Conservation (phyloP, 2,888 invertebrate genomes). For the Halocaridina rubra region DNA sequence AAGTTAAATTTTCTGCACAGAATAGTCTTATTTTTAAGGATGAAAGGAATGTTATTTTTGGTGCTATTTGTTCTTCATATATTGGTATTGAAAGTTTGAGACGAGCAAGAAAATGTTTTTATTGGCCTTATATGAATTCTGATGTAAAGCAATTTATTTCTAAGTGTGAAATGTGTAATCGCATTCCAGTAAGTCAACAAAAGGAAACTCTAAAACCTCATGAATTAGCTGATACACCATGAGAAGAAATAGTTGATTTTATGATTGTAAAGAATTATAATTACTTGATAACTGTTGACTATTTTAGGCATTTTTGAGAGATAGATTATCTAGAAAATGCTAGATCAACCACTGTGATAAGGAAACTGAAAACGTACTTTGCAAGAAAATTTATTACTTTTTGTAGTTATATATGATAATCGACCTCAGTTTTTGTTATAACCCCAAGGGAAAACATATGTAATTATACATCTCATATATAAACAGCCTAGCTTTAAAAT, state of each 20-base stretch:
- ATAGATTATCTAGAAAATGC: background rate
- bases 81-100: background rate
- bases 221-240: background rate
- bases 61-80: background rate
- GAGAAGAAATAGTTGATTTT: background rate
- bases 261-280: background rate
- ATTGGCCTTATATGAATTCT: no score
- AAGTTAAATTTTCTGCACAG: background rate
- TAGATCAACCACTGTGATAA: slow-evolving; percentile 35
- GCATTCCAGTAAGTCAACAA: background rate
- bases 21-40: background rate
- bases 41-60: background rate
- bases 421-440: slow-evolving; percentile 63
- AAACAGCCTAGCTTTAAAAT: no score
- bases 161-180: background rate
- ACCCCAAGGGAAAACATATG: no score
- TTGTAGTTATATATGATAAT: slow-evolving; percentile 57
- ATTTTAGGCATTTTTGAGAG: background rate
- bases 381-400: slow-evolving; percentile 62
- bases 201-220: background rate
- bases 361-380: slow-evolving; percentile 57
- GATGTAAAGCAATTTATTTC: background rate
- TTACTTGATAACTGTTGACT: background rate
- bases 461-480: no score
- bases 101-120: background rate